A percentile compares a stretch with the other conserved stretches of the same genome.
Evolutionary conservation across 2,888 invertebrate species (phyloP).

Genomic region (Lithophane leautieri): DNA sequence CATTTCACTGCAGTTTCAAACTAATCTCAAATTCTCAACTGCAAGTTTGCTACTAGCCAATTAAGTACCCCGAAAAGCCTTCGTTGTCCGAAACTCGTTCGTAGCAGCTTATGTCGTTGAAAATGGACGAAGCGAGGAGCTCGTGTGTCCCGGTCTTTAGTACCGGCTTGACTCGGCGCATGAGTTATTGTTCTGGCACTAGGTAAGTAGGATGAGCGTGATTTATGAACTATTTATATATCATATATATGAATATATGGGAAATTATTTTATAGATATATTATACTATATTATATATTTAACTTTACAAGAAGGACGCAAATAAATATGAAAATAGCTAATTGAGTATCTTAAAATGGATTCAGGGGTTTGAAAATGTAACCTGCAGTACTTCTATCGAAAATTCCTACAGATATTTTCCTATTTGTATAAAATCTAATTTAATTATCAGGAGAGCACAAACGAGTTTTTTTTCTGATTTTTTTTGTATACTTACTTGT

Average conservation of each 20-base stretch:
- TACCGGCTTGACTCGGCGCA: conserved; percentile 59
- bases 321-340: background rate
- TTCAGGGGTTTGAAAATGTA: background rate
- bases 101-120: conserved; percentile 17
- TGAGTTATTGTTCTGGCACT: conserved; percentile 80
- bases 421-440: background rate
- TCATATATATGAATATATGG: conserved; percentile 49
- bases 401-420: background rate
- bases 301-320: conserved; percentile 8
- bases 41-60: conserved; percentile 32
- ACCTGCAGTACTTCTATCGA: no score
- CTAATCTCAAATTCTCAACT: conserved; percentile 33
- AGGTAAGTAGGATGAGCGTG: conserved; percentile 78
- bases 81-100: conserved; percentile 3
- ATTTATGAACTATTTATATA: conserved; percentile 73
- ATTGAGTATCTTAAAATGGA: background rate
- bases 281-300: no score
- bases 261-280: conserved; percentile 40
- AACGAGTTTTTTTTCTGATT: background rate
- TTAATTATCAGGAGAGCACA: no score
- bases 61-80: conserved; percentile 28
- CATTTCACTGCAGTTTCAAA: conserved; percentile 30
- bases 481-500: no score
- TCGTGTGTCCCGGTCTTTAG: conserved; percentile 45
- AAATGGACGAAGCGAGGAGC: conserved; percentile 15